These are phyloP conservation scores for Vanessa atalanta DNA, from an alignment of 1,140 invertebrate species.

Conservation along the genomic window DNA sequence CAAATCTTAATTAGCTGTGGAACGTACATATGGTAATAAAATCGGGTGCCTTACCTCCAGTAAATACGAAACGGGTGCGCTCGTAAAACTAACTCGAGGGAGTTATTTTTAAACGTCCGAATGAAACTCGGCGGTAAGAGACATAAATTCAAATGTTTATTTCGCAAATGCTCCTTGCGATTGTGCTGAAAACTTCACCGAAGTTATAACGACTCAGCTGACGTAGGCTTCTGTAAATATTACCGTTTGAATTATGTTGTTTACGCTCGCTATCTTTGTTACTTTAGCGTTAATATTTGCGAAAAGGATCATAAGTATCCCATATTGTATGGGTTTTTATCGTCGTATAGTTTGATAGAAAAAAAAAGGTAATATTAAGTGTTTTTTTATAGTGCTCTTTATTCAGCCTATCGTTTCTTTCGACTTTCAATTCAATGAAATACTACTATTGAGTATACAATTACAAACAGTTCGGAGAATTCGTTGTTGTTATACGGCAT, in stretches of 20 bases:
- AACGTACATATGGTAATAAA: constrained; percentile 7
- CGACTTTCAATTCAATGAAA: no score
- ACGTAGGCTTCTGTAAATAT: constrained; percentile 10
- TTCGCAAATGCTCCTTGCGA: constrained; percentile 10
- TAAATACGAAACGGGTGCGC: constrained; percentile 8
- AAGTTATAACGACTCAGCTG: constrained; percentile 13
- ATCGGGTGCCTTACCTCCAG: neutral
- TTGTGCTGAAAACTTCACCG: constrained; percentile 8
- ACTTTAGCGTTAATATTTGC: constrained; percentile 3
- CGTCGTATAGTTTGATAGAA: no score
- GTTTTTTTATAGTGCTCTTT: no score
- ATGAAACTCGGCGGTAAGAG: constrained; percentile 2
- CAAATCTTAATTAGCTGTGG: neutral
- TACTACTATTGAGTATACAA: no score
- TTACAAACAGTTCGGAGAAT: no score
- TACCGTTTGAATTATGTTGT: neutral
- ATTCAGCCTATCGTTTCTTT: no score
- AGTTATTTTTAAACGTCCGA: constrained; percentile 14
- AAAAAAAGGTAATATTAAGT: no score
- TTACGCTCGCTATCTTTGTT: constrained; percentile 4
- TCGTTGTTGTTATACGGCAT: no score
- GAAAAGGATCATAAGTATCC: neutral
- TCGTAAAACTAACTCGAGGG: constrained; percentile 9
- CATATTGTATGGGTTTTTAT: no score
- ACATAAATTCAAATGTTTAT: constrained; percentile 15